Evolutionary conservation across 2,888 invertebrate species (phyloP).

Genomic region (Ochropleura leucogaster): DNA sequence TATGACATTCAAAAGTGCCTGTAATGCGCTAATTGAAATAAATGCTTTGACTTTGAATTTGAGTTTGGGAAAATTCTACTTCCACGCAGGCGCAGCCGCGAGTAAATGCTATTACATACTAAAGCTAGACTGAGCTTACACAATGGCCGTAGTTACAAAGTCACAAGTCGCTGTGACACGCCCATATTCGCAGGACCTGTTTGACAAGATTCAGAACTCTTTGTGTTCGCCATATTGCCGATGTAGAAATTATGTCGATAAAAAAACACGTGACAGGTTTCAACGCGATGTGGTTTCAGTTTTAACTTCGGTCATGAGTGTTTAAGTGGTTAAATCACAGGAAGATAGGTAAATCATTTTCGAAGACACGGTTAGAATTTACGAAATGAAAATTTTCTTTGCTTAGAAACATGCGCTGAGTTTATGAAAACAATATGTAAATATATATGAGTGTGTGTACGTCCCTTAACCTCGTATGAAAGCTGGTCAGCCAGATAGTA

Average conservation of each 20-base stretch:
- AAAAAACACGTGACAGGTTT: conserved; percentile 14
- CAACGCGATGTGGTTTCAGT: background rate
- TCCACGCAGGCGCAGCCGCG: background rate
- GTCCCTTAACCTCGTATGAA: background rate
- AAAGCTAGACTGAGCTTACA: conserved; percentile 36
- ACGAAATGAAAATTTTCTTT: background rate
- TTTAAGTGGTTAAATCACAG: background rate
- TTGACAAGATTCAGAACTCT: conserved; percentile 51
- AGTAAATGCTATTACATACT: background rate
- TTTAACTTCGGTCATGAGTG: background rate
- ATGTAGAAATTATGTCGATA: conserved; percentile 2
- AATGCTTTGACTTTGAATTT: too few relatives aligned
- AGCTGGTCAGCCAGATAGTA: background rate
- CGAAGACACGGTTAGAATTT: background rate
- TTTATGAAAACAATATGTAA: background rate
- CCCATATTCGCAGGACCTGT: conserved; percentile 57
- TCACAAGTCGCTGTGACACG: conserved; percentile 45
- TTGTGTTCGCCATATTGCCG: conserved; percentile 49
- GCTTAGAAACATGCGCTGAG: background rate
- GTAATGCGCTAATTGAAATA: too few relatives aligned
- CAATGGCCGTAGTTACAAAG: conserved; percentile 40
- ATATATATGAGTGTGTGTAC: background rate
- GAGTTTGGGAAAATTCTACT: background rate
- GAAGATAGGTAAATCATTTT: background rate
- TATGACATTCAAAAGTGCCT: too few relatives aligned